A percentile compares a stretch with the other conserved stretches of the same genome.
Evolutionary conservation across 2,888 invertebrate species (phyloP).

Genomic region (Spodoptera picta): DNA sequence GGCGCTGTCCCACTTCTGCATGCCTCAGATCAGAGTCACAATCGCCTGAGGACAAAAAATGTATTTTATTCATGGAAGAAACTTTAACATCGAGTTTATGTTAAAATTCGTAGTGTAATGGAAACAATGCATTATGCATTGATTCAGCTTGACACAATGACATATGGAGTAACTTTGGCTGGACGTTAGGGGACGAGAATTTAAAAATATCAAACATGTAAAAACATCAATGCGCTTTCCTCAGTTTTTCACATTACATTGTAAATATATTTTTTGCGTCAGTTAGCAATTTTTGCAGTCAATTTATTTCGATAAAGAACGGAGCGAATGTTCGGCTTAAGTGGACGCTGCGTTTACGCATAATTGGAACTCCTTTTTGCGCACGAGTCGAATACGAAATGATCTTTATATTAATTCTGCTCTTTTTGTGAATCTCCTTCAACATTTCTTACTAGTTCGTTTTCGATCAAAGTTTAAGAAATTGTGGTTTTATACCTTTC

Average conservation of each 20-base stretch:
- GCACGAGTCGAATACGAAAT: conserved; percentile 81
- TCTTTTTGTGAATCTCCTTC: conserved; percentile 73
- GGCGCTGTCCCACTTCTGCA: conserved; percentile 62
- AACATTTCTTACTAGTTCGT: conserved; percentile 67
- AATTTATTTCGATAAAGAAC: conserved; percentile 74
- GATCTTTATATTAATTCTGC: conserved; percentile 76
- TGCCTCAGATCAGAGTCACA: conserved; percentile 58
- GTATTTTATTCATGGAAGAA: conserved; percentile 85
- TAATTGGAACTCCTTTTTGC: conserved; percentile 85
- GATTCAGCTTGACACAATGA: conserved; percentile 82
- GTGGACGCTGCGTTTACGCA: conserved; percentile 83
- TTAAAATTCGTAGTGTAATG: conserved; percentile 88
- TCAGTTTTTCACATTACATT: conserved; percentile 73
- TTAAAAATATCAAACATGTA: conserved; percentile 76
- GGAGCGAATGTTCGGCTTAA: conserved; percentile 76
- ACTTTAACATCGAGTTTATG: conserved; percentile 87
- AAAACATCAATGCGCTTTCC: conserved; percentile 74
- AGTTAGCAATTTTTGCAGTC: conserved; percentile 73
- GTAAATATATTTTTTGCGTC: conserved; percentile 68
- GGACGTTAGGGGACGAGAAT: conserved; percentile 81
- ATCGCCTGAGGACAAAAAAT: conserved; percentile 73
- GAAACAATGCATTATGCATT: conserved; percentile 87
- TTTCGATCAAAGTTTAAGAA: conserved; percentile 56
- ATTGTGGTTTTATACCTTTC: conserved; percentile 45
- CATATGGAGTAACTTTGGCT: conserved; percentile 82